Conservation (phyloP, 1,140 invertebrate species). For the Zophobas morio region DNA sequence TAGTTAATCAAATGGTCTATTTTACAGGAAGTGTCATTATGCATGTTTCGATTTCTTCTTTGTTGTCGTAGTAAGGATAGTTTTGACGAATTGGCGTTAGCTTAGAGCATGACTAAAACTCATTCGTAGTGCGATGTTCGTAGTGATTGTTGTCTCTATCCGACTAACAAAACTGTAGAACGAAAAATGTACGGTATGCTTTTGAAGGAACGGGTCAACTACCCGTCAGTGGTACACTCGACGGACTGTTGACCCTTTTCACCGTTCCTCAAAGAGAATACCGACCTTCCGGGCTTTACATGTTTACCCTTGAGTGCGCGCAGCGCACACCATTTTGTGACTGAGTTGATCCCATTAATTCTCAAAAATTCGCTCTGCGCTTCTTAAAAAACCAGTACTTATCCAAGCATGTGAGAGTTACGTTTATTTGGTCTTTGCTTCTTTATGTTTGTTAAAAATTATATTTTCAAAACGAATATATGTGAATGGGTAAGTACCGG, state of each 20-base stretch:
- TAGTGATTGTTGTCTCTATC: too few species aligned
- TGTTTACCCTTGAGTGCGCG: too few species aligned
- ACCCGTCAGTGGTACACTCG: too few species aligned
- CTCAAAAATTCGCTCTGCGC: slow-evolving; percentile 14
- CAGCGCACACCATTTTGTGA: neutral
- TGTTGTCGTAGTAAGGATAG: neutral
- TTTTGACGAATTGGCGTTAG: neutral
- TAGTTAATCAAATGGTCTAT: neutral
- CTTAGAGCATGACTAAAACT: neutral
- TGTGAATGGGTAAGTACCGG: slow-evolving; percentile 70
- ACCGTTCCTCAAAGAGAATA: too few species aligned
- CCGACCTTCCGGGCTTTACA: too few species aligned
- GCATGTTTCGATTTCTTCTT: neutral
- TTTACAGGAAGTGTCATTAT: slow-evolving; percentile 7
- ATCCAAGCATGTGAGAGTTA: slow-evolving; percentile 62
- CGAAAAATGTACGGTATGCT: too few species aligned
- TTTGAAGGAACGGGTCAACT: too few species aligned
- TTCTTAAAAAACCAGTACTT: slow-evolving; percentile 61
- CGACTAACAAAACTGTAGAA: too few species aligned
- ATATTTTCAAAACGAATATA: slow-evolving; percentile 23
- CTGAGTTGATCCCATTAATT: neutral
- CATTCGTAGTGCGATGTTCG: too few species aligned
- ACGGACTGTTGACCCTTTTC: too few species aligned
- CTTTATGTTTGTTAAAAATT: slow-evolving; percentile 27
- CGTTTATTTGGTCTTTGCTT: slow-evolving; percentile 37